phyloP scores from a whole-genome alignment of 1,140 invertebrate genomes.

The Cataglyphis hispanica region DNA sequence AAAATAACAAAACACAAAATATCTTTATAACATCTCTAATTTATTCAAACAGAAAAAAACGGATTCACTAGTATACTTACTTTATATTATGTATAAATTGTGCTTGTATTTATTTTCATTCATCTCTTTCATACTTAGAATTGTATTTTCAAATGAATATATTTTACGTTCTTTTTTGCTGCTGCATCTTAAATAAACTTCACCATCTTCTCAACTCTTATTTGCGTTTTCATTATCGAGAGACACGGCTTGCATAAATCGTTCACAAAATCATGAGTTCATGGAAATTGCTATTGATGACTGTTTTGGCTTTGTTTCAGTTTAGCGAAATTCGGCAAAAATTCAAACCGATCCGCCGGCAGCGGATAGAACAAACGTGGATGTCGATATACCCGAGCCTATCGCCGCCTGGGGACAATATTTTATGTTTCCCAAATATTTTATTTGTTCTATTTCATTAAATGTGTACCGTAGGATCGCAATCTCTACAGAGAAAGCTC shows the following conservation, averaged over 20 bases:
- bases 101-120: neutral
- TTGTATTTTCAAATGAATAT: neutral
- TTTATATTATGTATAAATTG: neutral
- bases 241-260: neutral
- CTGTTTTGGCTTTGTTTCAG: conserved; percentile 13
- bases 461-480: neutral
- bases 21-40: neutral
- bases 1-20: conserved; percentile 3
- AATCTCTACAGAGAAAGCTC: neutral
- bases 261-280: neutral
- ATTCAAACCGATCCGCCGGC: neutral
- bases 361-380: neutral
- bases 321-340: neutral
- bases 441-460: conserved; percentile 51
- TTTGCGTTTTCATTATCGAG: neutral
- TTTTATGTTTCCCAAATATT: conserved; percentile 35
- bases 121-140: neutral
- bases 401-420: neutral
- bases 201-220: neutral
- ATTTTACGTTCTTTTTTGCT: neutral
- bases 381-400: neutral
- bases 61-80: neutral
- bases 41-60: neutral
- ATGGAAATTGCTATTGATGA: conserved; percentile 39
- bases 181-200: neutral